A percentile compares a stretch with the other conserved stretches of the same genome.
phyloP scores from a whole-genome alignment of 2,888 invertebrate species.

The Amblyjoppa proteus region DNA sequence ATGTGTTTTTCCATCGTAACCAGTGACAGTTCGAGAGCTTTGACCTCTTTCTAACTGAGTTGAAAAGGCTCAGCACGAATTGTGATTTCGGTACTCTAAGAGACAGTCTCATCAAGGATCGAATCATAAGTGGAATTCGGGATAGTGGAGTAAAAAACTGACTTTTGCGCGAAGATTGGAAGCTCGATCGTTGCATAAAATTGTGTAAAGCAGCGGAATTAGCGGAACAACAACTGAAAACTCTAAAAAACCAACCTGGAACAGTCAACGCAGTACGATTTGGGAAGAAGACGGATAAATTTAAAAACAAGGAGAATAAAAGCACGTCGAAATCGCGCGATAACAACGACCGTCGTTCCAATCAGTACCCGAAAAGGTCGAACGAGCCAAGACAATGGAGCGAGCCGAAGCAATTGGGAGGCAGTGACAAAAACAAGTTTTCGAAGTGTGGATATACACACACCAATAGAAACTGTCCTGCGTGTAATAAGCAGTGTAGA shows the following conservation, averaged over 20 bases:
- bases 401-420: conserved; percentile 16
- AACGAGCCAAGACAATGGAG: no score
- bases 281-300: neutral
- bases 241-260: conserved; percentile 14
- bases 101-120: conserved; percentile 71
- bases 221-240: conserved; percentile 64
- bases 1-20: conserved; percentile 70
- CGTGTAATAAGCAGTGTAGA: conserved; percentile 53
- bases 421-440: conserved; percentile 32
- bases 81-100: conserved; percentile 69
- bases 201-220: conserved; percentile 69
- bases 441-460: conserved; percentile 52
- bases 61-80: conserved; percentile 67
- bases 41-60: conserved; percentile 69
- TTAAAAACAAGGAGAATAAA: neutral
- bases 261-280: conserved; percentile 18
- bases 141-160: conserved; percentile 68
- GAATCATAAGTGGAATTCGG: conserved; percentile 69
- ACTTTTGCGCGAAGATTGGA: conserved; percentile 68
- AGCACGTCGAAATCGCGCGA: neutral
- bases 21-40: conserved; percentile 68
- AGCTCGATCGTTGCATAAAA: conserved; percentile 66
- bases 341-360: neutral
- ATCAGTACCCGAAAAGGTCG: neutral
- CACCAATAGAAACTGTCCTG: conserved; percentile 45